Conservation (phyloP, 2,888 invertebrate species). For the Pammene aurita region DNA sequence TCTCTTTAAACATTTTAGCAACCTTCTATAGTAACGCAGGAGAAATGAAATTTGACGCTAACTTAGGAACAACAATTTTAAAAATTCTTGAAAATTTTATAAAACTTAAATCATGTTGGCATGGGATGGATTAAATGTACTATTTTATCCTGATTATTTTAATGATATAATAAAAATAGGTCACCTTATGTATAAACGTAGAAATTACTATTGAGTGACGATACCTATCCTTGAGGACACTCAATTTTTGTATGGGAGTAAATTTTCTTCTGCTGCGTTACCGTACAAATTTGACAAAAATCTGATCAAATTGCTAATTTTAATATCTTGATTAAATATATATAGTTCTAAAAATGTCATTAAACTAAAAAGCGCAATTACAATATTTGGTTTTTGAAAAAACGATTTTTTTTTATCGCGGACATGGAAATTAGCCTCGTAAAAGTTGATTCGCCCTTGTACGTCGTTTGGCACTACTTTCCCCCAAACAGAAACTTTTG, state of each 20-base stretch:
- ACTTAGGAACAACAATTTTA: background rate
- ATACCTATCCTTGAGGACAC: background rate
- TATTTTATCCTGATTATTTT: background rate
- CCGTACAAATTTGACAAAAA: background rate
- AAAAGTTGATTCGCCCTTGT: background rate
- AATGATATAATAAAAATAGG: background rate
- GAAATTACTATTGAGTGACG: background rate
- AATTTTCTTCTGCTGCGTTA: background rate
- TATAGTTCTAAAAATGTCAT: background rate
- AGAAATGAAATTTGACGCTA: background rate
- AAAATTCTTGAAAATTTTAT: background rate
- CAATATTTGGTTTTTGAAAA: constrained; percentile 1
- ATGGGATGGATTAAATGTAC: background rate
- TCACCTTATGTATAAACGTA: background rate
- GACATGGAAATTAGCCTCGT: constrained; percentile 1
- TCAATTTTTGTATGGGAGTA: background rate
- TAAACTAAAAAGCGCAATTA: background rate
- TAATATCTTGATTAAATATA: background rate
- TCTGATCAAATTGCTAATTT: background rate
- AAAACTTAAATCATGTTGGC: background rate
- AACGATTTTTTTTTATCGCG: background rate
- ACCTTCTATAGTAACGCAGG: constrained; percentile 5
- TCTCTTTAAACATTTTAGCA: background rate
- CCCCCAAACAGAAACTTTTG: too few species aligned
- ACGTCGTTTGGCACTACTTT: too few species aligned